Evolutionary conservation across 2,797 vertebrate species (phyloP).

Genomic region (Numenius phaeopus): DNA sequence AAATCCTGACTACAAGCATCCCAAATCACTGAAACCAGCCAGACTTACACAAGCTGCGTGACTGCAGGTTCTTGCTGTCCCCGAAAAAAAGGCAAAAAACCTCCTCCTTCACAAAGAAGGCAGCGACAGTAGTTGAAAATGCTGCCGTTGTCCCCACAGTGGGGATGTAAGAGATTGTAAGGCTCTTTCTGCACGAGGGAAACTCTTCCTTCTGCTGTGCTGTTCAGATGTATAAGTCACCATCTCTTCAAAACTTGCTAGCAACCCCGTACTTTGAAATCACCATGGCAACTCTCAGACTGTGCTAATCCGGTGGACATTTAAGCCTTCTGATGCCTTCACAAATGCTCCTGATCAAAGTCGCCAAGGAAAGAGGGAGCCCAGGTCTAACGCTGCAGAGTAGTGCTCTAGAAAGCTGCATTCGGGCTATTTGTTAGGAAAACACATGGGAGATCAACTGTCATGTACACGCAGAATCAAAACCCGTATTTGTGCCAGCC

Average conservation of each 20-base stretch:
- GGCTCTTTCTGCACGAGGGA: background rate
- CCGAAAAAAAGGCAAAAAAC: too few species aligned
- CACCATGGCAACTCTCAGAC: background rate
- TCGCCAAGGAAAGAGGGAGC: background rate
- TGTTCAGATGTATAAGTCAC: background rate
- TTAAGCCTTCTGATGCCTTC: background rate
- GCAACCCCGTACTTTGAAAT: background rate
- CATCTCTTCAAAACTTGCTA: background rate
- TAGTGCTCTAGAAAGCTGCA: background rate
- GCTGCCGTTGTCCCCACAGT: background rate
- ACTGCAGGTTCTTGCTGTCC: background rate
- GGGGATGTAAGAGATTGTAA: background rate
- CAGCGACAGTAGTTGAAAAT: background rate
- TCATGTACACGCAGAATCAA: background rate
- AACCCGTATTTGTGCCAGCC: background rate
- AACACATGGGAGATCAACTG: background rate
- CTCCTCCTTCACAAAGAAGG: background rate
- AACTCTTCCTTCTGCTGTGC: background rate
- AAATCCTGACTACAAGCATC: background rate
- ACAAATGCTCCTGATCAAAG: background rate
- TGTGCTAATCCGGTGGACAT: background rate
- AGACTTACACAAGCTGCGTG: background rate
- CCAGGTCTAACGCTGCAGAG: background rate
- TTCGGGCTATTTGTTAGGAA: background rate
- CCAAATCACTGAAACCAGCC: background rate